A percentile compares a stretch with the other conserved stretches of the same genome.
phyloP scores from a whole-genome alignment of 2,113 vertebrate species.

The Carollia perspicillata region DNA sequence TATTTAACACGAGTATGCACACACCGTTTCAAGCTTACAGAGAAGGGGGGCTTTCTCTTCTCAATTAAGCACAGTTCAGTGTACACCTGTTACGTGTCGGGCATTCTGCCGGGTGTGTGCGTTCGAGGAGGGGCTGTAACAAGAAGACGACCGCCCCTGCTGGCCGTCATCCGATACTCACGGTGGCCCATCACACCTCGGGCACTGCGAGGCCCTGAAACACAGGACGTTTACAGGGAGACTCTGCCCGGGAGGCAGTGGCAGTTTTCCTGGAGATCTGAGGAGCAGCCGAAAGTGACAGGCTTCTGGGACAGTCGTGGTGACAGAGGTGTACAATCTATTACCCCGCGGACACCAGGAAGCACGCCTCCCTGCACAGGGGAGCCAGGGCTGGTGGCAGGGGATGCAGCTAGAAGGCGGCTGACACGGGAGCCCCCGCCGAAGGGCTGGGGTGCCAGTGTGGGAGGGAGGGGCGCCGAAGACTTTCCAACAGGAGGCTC shows the following conservation, averaged over 20 bases:
- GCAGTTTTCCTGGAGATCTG: fast-evolving
- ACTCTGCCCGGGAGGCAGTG: neutral
- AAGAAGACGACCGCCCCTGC: fast-evolving
- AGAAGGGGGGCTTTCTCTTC: neutral
- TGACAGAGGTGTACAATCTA: neutral
- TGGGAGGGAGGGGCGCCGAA: neutral
- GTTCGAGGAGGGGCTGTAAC: neutral
- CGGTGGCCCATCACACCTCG: fast-evolving
- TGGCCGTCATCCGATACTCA: neutral
- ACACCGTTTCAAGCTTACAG: neutral
- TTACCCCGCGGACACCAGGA: fast-evolving
- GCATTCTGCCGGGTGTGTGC: fast-evolving
- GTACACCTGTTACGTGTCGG: fast-evolving
- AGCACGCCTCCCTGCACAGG: fast-evolving
- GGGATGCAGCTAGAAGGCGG: neutral
- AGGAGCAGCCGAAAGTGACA: neutral
- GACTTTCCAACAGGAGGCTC: neutral
- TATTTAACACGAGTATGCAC: fast-evolving
- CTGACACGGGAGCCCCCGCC: neutral
- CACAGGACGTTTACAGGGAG: no score
- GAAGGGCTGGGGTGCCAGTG: neutral
- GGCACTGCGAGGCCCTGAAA: neutral
- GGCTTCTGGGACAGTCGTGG: fast-evolving
- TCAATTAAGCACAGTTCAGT: no score
- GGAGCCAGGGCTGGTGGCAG: neutral